Conservation (phyloP, 2,113 vertebrate genomes). For the Prionailurus bengalensis region DNA sequence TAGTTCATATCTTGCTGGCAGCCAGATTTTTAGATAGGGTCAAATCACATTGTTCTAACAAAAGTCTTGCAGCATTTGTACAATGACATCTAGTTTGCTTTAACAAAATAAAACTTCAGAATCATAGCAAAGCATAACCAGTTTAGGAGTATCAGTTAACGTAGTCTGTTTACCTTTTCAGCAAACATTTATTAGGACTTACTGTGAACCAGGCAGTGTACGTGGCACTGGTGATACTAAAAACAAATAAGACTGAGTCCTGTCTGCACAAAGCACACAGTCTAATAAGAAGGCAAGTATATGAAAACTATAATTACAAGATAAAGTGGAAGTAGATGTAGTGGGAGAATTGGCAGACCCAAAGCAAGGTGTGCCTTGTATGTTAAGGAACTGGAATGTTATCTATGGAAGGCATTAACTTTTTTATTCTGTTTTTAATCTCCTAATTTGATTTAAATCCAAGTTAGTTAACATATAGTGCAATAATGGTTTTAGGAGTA, state of each 20-base stretch:
- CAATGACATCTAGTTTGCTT: constrained; percentile 69
- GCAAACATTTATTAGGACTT: background rate
- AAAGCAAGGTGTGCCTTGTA: background rate
- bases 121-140: constrained; percentile 72
- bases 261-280: background rate
- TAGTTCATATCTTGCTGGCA: constrained; percentile 54
- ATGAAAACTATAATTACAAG: background rate
- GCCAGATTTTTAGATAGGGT: constrained; percentile 58
- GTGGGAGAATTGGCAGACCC: background rate
- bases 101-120: constrained; percentile 84
- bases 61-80: constrained; percentile 74
- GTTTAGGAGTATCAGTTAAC: constrained; percentile 79
- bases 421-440: background rate
- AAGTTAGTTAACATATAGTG: too few relatives aligned
- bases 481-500: too few relatives aligned
- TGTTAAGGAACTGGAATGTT: background rate
- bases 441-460: too few relatives aligned
- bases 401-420: background rate
- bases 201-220: background rate
- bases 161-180: background rate
- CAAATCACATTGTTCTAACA: constrained; percentile 67
- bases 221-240: background rate
- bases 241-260: background rate
- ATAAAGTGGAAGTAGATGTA: background rate
- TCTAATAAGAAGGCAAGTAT: background rate